These are phyloP conservation scores for Euphydryas editha DNA, from an alignment of 2,888 invertebrate genomes.

Conservation along the genomic window DNA sequence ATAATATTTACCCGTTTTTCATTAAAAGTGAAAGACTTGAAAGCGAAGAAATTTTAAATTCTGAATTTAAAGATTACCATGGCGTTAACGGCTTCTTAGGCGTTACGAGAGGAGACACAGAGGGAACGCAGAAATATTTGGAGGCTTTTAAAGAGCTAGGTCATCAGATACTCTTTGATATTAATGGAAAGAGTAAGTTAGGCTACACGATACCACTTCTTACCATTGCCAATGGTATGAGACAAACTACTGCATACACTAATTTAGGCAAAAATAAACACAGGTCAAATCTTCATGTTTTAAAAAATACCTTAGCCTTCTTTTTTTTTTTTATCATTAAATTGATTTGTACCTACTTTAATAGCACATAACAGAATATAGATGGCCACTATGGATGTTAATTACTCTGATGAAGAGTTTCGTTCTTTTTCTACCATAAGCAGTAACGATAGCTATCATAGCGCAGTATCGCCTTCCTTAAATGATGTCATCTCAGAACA, in stretches of 20 bases:
- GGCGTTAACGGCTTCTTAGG: constrained; percentile 48
- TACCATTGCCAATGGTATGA: constrained; percentile 49
- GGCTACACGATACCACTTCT: constrained; percentile 52
- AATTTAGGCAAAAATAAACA: constrained; percentile 48
- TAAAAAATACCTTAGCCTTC: constrained; percentile 52
- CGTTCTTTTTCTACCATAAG: no score
- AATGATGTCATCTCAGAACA: no score
- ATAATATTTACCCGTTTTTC: constrained; percentile 50
- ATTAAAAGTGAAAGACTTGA: constrained; percentile 52
- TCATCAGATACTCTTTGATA: constrained; percentile 49
- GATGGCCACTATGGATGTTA: no score
- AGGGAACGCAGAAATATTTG: constrained; percentile 43
- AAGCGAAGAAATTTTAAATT: constrained; percentile 41
- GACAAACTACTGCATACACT: constrained; percentile 53
- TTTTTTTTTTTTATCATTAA: no score
- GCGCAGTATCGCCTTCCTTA: no score
- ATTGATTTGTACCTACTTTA: no score
- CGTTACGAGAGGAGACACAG: constrained; percentile 43
- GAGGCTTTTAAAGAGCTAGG: constrained; percentile 56
- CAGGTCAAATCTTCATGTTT: constrained; percentile 49
- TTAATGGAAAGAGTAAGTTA: constrained; percentile 51
- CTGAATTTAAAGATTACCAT: constrained; percentile 43
- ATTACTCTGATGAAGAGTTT: no score
- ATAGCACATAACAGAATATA: no score
- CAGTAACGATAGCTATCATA: no score